phyloP scores from a whole-genome alignment of 2,888 invertebrate species.

The Erebia aethiops region DNA sequence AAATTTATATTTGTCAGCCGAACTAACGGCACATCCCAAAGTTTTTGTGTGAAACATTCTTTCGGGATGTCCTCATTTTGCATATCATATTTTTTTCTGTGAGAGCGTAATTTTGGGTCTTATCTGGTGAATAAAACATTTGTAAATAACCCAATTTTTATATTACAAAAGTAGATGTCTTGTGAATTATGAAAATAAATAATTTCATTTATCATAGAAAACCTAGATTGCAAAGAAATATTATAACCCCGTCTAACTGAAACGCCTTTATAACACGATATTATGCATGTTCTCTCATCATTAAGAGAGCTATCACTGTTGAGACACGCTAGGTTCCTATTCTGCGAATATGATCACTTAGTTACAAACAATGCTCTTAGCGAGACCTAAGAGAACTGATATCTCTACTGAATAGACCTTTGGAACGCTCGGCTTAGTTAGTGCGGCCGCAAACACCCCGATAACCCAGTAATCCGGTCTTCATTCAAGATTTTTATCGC shows the following conservation, averaged over 20 bases:
- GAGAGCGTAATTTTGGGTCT: no score
- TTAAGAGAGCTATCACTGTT: conserved; percentile 32
- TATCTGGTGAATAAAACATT: not conserved
- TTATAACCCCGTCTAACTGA: conserved; percentile 23
- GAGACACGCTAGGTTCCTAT: conserved; percentile 30
- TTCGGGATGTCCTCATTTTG: no score
- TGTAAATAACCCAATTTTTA: not conserved
- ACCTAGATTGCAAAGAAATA: conserved; percentile 4
- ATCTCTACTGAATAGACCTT: conserved; percentile 21
- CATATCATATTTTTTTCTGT: no score
- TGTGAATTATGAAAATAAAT: conserved; percentile 13
- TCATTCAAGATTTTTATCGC: no score
- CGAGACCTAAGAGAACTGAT: conserved; percentile 17
- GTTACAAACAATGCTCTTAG: conserved; percentile 23
- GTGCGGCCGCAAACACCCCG: not conserved
- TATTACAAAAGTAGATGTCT: not conserved
- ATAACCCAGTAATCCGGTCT: not conserved
- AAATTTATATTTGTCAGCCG: no score
- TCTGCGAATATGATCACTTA: conserved; percentile 30
- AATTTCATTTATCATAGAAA: not conserved
- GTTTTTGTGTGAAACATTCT: no score
- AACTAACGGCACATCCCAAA: no score
- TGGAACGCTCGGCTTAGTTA: conserved; percentile 17
- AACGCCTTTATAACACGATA: conserved; percentile 36
- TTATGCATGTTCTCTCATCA: conserved; percentile 39